Evolutionary conservation across 37 sponge, comb jelly and placozoan genomes (phyloP), one percentile per base, ranked within the genome.

Genomic region (Petrosia ficiformis): DNA sequence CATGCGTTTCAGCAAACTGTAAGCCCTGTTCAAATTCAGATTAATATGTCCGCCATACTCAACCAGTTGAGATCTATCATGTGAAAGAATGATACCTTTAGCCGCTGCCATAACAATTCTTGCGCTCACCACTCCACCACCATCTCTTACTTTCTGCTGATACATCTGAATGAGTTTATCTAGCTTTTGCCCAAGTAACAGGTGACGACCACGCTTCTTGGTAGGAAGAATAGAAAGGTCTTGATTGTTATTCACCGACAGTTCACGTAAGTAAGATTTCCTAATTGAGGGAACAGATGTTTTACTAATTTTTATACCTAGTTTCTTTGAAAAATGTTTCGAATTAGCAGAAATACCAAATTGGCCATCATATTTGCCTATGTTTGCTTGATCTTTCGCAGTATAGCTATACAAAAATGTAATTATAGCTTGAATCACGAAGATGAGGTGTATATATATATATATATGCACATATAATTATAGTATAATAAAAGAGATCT

Each of bases 31-130:
- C 24, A 56, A 59, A 34, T 77, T 77, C 57, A 84, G 67, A 3
- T 78, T 33, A 28, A 82, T 34, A 31, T 68, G 83, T 40, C 82
- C 82, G n/a, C 77, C 78, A 68, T 52, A 71, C 43, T 87, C 88
- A 24, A 26, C 72, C 26, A 82, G 77, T 39, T 33, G 31, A 30
- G 77, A 32, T 31, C 29, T 30, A 57, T 75, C 52, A 26, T 44
- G 71, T 1, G 28, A 24, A 43, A 39, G 28, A 4, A 80, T 3
- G 60, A 79, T 80, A 19, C 75, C 88, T 26, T 56, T 21, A 5
- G 88, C 88, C 24, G 83, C 82, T 34, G 78, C 88, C 41, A 82
- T 72, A 34, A 36, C 82, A 71, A 75, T 71, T 44, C 61, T 73
- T 54, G 79, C 29, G n/a, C 79, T 71, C 38, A 84, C 76, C 37